phyloP scores from a whole-genome alignment of 2,113 vertebrate genomes.

The Catharus fuscescens region DNA sequence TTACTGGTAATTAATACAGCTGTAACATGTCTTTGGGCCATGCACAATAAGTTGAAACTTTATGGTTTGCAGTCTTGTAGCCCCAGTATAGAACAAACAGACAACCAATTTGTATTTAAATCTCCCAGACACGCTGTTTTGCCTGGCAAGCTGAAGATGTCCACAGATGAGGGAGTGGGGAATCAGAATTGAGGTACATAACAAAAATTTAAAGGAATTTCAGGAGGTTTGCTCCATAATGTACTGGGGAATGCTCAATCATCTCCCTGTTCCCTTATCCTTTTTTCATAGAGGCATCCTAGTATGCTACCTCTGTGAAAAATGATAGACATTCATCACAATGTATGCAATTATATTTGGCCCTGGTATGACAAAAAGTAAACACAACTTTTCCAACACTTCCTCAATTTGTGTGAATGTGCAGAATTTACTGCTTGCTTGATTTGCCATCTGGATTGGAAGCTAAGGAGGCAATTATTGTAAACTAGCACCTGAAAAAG shows the following conservation, averaged over 20 bases:
- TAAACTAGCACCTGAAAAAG: conserved; percentile 45
- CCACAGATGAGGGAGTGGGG: not conserved
- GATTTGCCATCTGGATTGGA: conserved; percentile 23
- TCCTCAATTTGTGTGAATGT: not conserved
- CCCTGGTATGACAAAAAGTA: not conserved
- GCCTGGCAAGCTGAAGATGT: not conserved
- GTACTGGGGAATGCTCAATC: not conserved
- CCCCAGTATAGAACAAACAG: not conserved
- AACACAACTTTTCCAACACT: not conserved
- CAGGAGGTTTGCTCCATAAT: not conserved
- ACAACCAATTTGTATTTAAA: not conserved
- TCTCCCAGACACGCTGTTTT: not conserved
- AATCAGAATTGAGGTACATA: not conserved
- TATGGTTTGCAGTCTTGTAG: not conserved
- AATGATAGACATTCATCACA: not conserved
- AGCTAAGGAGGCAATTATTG: conserved; percentile 17
- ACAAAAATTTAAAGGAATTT: not conserved
- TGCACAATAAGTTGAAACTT: not conserved
- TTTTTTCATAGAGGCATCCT: not conserved
- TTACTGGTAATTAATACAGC: not conserved
- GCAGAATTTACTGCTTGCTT: not conserved
- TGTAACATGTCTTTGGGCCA: not conserved
- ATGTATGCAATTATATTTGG: not conserved
- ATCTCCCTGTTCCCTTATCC: not conserved
- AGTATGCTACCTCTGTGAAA: not conserved